Evolutionary conservation across 2,888 invertebrate genomes (phyloP), one percentile per base, ranked within the genome.

Genomic region (Brachyopa scutellaris): DNA sequence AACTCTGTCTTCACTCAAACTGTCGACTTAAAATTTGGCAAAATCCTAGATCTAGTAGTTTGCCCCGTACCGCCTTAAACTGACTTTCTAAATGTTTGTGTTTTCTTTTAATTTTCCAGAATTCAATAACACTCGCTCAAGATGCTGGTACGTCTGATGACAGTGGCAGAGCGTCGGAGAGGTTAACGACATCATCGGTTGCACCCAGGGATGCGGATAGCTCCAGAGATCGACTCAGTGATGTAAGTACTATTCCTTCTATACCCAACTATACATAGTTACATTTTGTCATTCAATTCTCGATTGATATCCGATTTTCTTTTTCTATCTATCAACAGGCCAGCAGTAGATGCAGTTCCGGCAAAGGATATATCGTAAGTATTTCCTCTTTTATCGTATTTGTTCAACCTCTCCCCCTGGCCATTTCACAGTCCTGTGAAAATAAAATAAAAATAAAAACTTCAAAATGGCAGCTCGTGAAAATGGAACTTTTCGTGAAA

Each of bases 311-410:
- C 17, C 1, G 2, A 9, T 33, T 55, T 33, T 19, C 4, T 31
- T 33, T 29, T 26, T n/a, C 13, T 40, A 5, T 53, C 45, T 31
- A 95, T 31, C 76, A 55, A 82, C 77, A 82, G 82, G 95, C 95
- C 92, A 95, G 96, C 94, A 95, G 95, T 93, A 95, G 95, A 92
- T 95, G 95, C 93, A 96, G 95, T 93, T 96, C 95, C 93, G 96
- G 95, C 93, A 95, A 95, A 94, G 96, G 96, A 94, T 96, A 96
- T 95, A 95, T 96, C 95, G 96, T 96, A 93, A 95, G 96, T 95
- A 94, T 47, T 47, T 29, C 9, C n/a, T 47, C 17, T 19, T 38
- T 19, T 45, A 38, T 57, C 33, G 8, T 19, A 15, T 38, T 13
- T 1, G 9, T 33, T 40, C 7, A 17, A 13, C 26, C 3, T 26